Base-by-base conservation (phyloP, 2,113 vertebrate genomes). In the Aegypius monachus region DNA sequence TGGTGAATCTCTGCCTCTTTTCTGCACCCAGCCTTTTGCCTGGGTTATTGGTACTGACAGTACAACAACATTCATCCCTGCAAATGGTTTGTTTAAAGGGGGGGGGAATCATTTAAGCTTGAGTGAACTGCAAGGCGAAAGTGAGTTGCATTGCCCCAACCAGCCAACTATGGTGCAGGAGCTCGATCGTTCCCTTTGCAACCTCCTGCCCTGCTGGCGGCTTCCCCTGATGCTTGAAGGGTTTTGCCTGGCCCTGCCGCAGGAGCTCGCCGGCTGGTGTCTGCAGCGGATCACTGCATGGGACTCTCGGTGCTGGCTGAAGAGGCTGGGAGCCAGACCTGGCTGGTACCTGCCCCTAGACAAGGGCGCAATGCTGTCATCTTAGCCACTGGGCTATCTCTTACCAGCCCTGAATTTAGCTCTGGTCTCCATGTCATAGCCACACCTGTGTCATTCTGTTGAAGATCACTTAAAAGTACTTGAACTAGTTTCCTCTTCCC, bases 171-270 rank as follows among this genome's bases (percentile, higher is more conserved):
- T 1, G 13, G 70, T 1, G 16, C 23, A 26, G 67, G 31, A 77
- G 45, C 61, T 53, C 3, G 0, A 3, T 10, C 3, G 0, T 47
- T 47, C 62, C 26, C 47, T 38, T 16, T 10, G 50, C 34, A 29
- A 1, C 40, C 47, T 55, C 22, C 86, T 34, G 53, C n/a, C 48
- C 68, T 0, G 0, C 52, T 6, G 16, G 50, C 50, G 48, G 40
- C 73, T 59, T 61, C 50, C 27, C 50, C 66, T 13, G 45, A 1
- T 36, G n/a, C n/a, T 16, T 5, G 15, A 20, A 36, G 45, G 80
- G 32, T 2, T 66, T 59, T 53, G 25, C 22, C 43, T 47, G 52
- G 40, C 13, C 18, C 72, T 79, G 65, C 59, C 45, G 53, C 53
- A 5, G 61, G 61, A 67, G 59, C 32, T 65, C 8, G 0, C 38